Conservation (phyloP, 2,797 vertebrate genomes). For the Macropus fuliginosus region DNA sequence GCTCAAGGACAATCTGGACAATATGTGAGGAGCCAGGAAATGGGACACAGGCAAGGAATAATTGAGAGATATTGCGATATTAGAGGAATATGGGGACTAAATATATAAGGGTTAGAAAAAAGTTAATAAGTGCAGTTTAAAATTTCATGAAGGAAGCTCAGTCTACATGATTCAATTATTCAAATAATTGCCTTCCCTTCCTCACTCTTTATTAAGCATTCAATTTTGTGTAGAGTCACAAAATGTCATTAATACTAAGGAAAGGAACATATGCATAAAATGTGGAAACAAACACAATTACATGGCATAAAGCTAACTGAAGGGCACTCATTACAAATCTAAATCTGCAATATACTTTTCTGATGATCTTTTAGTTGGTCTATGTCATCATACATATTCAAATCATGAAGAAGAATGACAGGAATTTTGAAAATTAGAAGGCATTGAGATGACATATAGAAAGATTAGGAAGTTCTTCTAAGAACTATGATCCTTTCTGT, state of each 20-base stretch:
- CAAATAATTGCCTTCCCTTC: background rate
- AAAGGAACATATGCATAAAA: background rate
- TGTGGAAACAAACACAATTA: background rate
- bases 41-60: background rate
- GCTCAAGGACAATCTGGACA: constrained; percentile 69
- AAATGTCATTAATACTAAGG: background rate
- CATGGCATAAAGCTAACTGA: background rate
- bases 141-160: background rate
- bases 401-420: background rate
- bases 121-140: background rate
- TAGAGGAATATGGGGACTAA: background rate
- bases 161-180: background rate
- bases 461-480: background rate
- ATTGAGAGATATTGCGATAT: background rate
- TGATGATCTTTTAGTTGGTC: background rate
- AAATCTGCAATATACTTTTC: background rate
- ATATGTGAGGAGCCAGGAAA: background rate
- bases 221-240: background rate
- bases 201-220: background rate
- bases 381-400: background rate
- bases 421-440: background rate
- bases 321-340: background rate
- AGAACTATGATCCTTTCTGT: background rate
- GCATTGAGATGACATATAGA: background rate
- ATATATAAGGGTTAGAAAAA: background rate